These are phyloP conservation scores for Euphydryas editha DNA, from an alignment of 2,888 invertebrate species.

Conservation along the genomic window DNA sequence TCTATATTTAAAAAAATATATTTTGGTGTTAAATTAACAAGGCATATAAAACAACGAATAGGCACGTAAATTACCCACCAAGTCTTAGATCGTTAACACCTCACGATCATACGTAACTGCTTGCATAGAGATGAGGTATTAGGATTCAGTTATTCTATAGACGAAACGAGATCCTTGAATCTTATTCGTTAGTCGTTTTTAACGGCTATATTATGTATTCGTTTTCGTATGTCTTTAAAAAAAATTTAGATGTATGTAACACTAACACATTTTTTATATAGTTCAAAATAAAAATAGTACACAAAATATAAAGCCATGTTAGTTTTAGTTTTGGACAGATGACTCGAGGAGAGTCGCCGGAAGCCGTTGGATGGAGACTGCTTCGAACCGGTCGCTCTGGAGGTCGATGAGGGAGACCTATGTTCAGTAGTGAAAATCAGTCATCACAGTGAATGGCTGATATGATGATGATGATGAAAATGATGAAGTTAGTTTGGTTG, in stretches of 20 bases:
- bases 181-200: neutral
- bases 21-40: neutral
- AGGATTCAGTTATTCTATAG: conserved; percentile 4
- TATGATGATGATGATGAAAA: no score
- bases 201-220: conserved; percentile 3
- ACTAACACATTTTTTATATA: neutral
- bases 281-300: no score
- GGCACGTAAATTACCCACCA: conserved; percentile 15
- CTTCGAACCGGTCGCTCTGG: no score
- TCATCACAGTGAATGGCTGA: no score
- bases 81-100: conserved; percentile 3
- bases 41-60: neutral
- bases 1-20: no score
- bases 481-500: no score
- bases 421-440: no score
- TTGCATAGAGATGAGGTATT: conserved; percentile 20
- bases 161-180: conserved; percentile 9
- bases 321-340: no score
- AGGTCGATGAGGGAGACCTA: no score
- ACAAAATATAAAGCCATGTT: no score
- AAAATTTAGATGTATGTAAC: neutral
- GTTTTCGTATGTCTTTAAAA: neutral
- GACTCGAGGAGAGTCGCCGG: no score
- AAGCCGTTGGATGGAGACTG: no score
- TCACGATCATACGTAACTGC: conserved; percentile 26